Evolutionary conservation across 2,113 vertebrate species (phyloP), one percentile per base, ranked within the genome.

Genomic region (Malurus melanocephalus): DNA sequence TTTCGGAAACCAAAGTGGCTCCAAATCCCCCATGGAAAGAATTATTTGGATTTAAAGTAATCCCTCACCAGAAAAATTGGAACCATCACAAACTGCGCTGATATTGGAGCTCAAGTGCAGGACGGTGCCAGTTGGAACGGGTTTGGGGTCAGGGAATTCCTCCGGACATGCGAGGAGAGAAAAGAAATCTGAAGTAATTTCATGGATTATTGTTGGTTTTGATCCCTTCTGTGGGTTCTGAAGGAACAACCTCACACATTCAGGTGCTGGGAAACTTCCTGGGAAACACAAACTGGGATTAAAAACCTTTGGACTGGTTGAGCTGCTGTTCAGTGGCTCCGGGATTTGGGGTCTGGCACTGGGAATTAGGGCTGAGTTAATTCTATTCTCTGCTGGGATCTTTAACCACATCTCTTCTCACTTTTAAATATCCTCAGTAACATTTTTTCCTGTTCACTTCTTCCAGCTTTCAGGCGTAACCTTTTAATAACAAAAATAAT

Each of bases 51-150:
- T 90, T 95, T 87, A 72, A 84, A 85, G 67, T 88, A 92, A 96
- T 93, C 73, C 75, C 82, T 78, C 90, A 59, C 33, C 88, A 95
- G 93, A 92, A 88, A 75, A 88, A 64, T 3, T 95, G 93, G 95
- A 95, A 76, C 55, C 52, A 32, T 53, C 76, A 89, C 89, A 92
- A 79, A 60, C 93, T 90, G 19, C 43, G 16, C 48, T 86, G 96
- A 89, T 80, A 86, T 22, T 89, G 82, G 94, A 96, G 92, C 93
- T 92, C 55, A 2, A 85, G 88, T 35, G 62, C 53, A 27, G 11
- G 53, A 40, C 38, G 73, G 88, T 94, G 94, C 94, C 95, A 96
- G 43, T 3, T 96, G 96, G 95, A 97, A 92, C 5, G 13, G 69
- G 80, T 51, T n/a, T 40, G 48, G 89, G 87, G 51, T 16, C 23